Evolutionary conservation across 2,888 invertebrate species (phyloP), one percentile per base, ranked within the genome.

Genomic region (Zele albiditarsus): DNA sequence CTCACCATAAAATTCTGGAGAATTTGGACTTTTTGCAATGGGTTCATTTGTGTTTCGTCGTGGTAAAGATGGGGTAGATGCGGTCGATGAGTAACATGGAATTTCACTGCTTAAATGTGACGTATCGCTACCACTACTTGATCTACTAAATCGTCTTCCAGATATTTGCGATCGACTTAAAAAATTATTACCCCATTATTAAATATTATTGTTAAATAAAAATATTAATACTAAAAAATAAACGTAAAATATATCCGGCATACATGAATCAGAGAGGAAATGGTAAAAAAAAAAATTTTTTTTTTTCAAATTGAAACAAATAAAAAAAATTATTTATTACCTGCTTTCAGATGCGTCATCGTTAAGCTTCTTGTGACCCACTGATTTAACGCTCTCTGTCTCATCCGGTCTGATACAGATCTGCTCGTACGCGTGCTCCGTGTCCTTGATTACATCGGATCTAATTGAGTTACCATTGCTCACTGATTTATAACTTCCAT

Each of bases 21-120:
- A 75, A 75, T 86, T 89, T 0, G 82, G 82, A 66, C 81, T 83
- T 57, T 85, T 89, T 75, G 80, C 83, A 71, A 86, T 83, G 2
- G 86, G 79, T 71, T 89, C 89, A 80, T 85, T 87, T 78, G 89
- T 88, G 77, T 86, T 88, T 74, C 88, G 86, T 23, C 89, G 83
- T 85, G 92, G 92, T 78, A 92, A 90, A 85, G 92, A 91, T 85
- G 92, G 89, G 8, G 89, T 89, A 31, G 88, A 89, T n/a, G 85
- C 87, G 63, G 86, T 85, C 66, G 89, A 89, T 4, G 88, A 89
- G 76, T 85, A 88, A 67, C 88, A 88, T 53, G 87, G 87, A 57
- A 87, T 78, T 76, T 88, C 89, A 80, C 88, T 89, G 81, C 88
- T 89, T 81, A 87, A 83, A 73, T 88, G 88, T 4, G 89, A 89